Percentiles rank a stretch among this genome's conserved stretches.
phyloP scores from a whole-genome alignment of 2,888 invertebrate species.

The Sinodicranocentrus sp. region DNA sequence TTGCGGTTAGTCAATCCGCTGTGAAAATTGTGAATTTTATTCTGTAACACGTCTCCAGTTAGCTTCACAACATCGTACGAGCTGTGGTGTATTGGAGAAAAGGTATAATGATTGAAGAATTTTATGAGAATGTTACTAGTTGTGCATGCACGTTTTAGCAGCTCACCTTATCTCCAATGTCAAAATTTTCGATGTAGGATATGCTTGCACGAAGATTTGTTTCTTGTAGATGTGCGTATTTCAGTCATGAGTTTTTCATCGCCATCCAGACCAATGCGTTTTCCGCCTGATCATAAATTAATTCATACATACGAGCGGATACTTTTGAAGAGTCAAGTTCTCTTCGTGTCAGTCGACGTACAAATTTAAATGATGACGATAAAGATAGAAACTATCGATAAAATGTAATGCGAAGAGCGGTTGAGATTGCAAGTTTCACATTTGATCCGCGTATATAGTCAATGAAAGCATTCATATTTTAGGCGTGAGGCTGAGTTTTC shows the following conservation, averaged over 20 bases:
- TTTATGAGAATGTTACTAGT: not conserved
- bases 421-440: no score
- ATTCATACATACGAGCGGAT: not conserved
- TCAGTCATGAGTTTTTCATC: slow-evolving; percentile 11
- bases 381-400: slow-evolving; percentile 1
- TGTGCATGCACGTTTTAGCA: not conserved
- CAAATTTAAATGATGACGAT: not conserved
- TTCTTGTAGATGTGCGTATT: slow-evolving; percentile 6
- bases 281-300: not conserved
- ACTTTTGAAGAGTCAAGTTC: no score
- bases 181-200: not conserved
- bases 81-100: no score
- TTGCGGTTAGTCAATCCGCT: no score
- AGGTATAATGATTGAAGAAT: no score
- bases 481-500: no score
- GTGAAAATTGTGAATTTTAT: no score
- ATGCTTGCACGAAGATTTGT: not conserved
- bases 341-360: no score
- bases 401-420: not conserved
- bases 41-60: no score
- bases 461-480: no score
- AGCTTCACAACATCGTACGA: no score
- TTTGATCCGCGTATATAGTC: no score
- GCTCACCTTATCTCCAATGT: slow-evolving; percentile 18
- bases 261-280: not conserved